phyloP scores from a whole-genome alignment of 2,888 invertebrate species.

The Drosophila anceps region DNA sequence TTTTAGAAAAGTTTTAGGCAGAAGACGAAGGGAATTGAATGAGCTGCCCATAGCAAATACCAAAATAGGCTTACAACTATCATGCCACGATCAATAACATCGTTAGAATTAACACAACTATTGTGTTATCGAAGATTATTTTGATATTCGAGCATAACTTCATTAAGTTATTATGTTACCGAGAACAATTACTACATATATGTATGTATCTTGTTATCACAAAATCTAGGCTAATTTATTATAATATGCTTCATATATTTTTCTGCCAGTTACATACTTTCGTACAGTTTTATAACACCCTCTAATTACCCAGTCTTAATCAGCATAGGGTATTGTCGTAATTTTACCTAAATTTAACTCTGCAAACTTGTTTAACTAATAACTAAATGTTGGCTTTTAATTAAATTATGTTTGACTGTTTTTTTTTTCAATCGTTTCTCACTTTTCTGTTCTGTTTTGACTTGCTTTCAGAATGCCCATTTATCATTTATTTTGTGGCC shows the following conservation, averaged over 20 bases:
- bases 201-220: no score
- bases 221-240: no score
- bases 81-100: background rate
- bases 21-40: background rate
- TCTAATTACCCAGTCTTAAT: background rate
- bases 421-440: constrained; percentile 20
- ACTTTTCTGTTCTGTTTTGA: constrained; percentile 46
- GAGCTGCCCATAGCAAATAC: background rate
- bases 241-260: background rate
- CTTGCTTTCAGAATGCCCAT: constrained; percentile 39
- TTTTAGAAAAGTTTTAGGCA: no score
- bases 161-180: no score
- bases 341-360: background rate
- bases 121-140: no score
- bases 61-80: background rate
- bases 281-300: background rate
- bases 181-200: no score
- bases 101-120: background rate
- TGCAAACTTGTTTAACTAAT: constrained; percentile 31
- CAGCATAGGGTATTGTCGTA: background rate
- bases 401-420: constrained; percentile 37
- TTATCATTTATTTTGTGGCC: constrained; percentile 45
- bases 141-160: no score
- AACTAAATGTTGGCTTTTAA: constrained; percentile 29
- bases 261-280: background rate